A percentile compares a stretch with the other conserved stretches of the same genome.
phyloP scores from a whole-genome alignment of 2,888 invertebrate genomes.

The Pomacea canaliculata region DNA sequence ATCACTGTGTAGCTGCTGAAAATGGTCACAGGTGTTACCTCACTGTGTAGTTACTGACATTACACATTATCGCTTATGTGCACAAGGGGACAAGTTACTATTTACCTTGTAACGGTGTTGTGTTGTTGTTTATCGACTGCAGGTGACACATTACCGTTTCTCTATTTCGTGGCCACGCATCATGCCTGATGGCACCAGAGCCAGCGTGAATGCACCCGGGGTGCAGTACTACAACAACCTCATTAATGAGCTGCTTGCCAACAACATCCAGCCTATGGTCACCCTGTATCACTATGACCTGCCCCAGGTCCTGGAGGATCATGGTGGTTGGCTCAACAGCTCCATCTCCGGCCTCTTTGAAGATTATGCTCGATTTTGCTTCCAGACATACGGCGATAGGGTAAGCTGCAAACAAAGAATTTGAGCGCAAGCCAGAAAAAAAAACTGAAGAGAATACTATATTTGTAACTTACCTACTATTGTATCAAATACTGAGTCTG shows the following conservation, averaged over 20 bases:
- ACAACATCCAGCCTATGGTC: conserved; percentile 75
- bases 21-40: no score
- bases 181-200: conserved; percentile 75
- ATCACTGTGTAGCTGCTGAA: no score
- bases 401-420: conserved; percentile 40
- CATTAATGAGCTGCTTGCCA: conserved; percentile 77
- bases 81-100: no score
- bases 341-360: conserved; percentile 60
- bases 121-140: background rate
- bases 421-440: no score
- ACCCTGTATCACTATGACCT: conserved; percentile 73
- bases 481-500: no score
- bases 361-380: conserved; percentile 68
- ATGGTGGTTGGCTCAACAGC: conserved; percentile 69
- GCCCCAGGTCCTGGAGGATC: conserved; percentile 65
- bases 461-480: no score
- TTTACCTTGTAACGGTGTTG: no score
- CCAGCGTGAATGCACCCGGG: conserved; percentile 76
- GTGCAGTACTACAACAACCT: conserved; percentile 83
- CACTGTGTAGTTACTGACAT: no score
- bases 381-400: conserved; percentile 66
- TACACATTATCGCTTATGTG: no score
- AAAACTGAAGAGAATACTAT: no score
- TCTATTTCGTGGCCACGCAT: conserved; percentile 81
- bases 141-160: conserved; percentile 68